Conservation (phyloP, 2,113 vertebrate species). For the Aleadryas rufinucha region DNA sequence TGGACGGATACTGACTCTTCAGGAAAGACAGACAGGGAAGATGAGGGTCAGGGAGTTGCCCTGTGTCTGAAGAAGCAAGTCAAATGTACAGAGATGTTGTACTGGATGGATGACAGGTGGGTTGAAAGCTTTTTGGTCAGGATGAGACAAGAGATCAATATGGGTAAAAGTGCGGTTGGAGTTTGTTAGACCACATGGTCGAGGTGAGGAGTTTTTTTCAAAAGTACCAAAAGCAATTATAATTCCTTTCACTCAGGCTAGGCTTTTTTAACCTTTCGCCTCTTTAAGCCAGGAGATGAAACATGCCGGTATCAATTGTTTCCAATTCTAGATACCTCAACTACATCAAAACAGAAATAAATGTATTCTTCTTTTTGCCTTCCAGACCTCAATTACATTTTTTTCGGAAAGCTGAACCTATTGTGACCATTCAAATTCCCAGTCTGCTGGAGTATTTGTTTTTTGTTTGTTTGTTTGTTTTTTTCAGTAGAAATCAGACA, state of each 20-base stretch:
- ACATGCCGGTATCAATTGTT: background rate
- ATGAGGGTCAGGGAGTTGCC: background rate
- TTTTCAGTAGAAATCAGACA: background rate
- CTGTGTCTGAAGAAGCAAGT: background rate
- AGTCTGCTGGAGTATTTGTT: background rate
- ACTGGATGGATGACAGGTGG: background rate
- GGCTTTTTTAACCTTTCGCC: background rate
- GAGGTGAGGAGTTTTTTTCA: background rate
- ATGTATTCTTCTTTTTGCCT: background rate
- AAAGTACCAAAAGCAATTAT: background rate
- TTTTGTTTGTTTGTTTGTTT: background rate
- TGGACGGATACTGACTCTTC: background rate
- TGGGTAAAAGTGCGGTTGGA: background rate
- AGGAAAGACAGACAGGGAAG: background rate
- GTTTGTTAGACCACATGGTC: background rate
- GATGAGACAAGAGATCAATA: background rate
- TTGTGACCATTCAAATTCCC: background rate
- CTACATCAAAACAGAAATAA: background rate
- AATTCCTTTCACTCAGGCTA: background rate
- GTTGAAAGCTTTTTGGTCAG: background rate
- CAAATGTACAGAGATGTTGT: background rate
- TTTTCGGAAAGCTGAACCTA: background rate
- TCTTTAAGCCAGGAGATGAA: background rate
- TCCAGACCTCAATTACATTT: background rate
- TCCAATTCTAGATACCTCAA: background rate